Evolutionary conservation across 2,888 invertebrate genomes (phyloP), one percentile per base, ranked within the genome.

Genomic region (Parnassius apollo): DNA sequence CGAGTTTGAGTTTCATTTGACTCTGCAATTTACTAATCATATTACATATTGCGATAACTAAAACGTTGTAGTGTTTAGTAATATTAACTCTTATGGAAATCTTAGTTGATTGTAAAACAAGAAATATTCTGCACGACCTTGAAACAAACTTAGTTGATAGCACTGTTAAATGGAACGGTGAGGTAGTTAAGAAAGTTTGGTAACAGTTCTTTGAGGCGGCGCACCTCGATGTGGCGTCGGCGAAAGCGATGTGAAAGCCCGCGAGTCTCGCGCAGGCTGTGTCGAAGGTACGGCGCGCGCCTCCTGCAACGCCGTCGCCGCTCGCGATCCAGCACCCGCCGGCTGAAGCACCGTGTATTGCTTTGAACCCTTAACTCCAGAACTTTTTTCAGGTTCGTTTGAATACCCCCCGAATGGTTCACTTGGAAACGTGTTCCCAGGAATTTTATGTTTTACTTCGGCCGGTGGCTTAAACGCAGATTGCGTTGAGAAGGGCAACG

Each of bases 261-360:
- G 85, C 42, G 85, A 77, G 76, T 91, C 91, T 13, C 94, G 79
- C 77, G 92, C 76, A 76, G 93, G 84, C 86, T 91, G 85, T 75
- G 91, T 86, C 44, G 88, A 83, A 42, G 91, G 92, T 78, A 88
- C 82, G n/a, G 93, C 83, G 70, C 93, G 92, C 67, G 88, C 95
- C 80, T 97, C 96, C 80, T 96, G 96, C 78, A 96, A 93, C 25
- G 95, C 96, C 49, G 95, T 95, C 56, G 96, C 96, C 0, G 96
- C 96, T 57, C 96, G 93, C 25, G 96, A 96, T 3, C 96, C 96
- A 0, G 94, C 93, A 44, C 95, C 95, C 11, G 96, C 96, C 1
- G 97, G 97, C 84, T 97, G 97, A 68, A 97, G 91, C 71, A 96
- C 96, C 66, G 97, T 97, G 80, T 97, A 97, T 82, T 97, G 96